Evolutionary conservation across 2,888 invertebrate genomes (phyloP).

Genomic region (Suillia variegata): DNA sequence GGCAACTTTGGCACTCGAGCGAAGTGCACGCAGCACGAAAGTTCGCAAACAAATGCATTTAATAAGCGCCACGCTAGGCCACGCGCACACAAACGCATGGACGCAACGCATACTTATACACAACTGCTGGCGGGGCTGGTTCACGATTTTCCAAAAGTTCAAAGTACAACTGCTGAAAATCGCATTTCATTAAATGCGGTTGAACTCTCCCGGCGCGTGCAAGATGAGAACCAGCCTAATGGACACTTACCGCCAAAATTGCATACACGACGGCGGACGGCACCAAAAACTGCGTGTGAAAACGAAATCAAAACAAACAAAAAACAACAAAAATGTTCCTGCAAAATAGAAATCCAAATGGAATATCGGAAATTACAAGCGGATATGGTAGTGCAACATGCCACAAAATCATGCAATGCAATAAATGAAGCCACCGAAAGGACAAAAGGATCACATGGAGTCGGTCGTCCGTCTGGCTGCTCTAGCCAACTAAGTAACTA

Average conservation of each 20-base stretch:
- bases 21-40: not conserved
- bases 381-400: not conserved
- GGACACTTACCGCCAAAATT: no score
- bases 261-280: not conserved
- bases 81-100: not conserved
- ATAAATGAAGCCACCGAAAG: not conserved
- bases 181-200: no score
- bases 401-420: conserved; percentile 2
- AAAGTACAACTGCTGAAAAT: no score
- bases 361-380: not conserved
- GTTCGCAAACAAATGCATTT: not conserved
- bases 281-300: not conserved
- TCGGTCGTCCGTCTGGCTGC: not conserved
- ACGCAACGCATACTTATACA: no score
- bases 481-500: not conserved
- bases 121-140: no score
- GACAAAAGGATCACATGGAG: not conserved
- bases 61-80: not conserved
- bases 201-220: no score
- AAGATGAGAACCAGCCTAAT: no score
- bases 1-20: not conserved
- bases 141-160: no score
- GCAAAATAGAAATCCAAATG: not conserved
- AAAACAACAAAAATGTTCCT: not conserved
- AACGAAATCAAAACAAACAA: not conserved